Percentiles rank a stretch among this genome's conserved stretches.
phyloP scores from a whole-genome alignment of 2,888 invertebrate genomes.

The Taenaris catops region DNA sequence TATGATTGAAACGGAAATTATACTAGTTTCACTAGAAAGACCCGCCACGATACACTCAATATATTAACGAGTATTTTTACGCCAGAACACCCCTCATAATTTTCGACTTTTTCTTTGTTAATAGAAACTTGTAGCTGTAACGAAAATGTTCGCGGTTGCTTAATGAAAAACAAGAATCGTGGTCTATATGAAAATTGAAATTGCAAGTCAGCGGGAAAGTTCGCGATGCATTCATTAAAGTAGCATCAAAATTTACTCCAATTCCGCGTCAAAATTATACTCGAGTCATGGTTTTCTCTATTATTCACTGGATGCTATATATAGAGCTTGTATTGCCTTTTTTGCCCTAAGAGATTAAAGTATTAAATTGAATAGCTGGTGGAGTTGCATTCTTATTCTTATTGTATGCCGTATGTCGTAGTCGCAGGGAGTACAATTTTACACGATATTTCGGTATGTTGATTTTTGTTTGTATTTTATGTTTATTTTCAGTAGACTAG shows the following conservation, averaged over 20 bases:
- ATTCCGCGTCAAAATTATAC: constrained; percentile 47
- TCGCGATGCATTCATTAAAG: constrained; percentile 61
- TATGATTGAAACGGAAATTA: no score
- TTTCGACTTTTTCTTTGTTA: no score
- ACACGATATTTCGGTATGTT: no score
- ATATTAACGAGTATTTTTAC: no score
- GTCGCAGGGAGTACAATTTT: no score
- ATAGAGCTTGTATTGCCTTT: constrained; percentile 9
- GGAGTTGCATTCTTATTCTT: constrained; percentile 2
- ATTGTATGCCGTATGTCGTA: no score
- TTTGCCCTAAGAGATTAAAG: no score
- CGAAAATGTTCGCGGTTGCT: constrained; percentile 17
- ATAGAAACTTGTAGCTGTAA: constrained; percentile 7
- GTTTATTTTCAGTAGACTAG: no score
- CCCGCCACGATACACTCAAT: no score
- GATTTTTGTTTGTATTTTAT: no score
- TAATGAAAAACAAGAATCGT: constrained; percentile 30
- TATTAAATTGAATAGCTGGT: constrained; percentile 10
- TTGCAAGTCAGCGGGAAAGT: constrained; percentile 53
- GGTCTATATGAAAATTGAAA: constrained; percentile 40
- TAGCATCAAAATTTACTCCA: constrained; percentile 51
- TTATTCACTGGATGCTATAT: constrained; percentile 29
- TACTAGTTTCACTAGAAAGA: no score
- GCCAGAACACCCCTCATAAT: no score
- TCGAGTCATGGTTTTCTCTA: constrained; percentile 33